Conservation (phyloP, 2,113 vertebrate genomes). For the Bos indicus region DNA sequence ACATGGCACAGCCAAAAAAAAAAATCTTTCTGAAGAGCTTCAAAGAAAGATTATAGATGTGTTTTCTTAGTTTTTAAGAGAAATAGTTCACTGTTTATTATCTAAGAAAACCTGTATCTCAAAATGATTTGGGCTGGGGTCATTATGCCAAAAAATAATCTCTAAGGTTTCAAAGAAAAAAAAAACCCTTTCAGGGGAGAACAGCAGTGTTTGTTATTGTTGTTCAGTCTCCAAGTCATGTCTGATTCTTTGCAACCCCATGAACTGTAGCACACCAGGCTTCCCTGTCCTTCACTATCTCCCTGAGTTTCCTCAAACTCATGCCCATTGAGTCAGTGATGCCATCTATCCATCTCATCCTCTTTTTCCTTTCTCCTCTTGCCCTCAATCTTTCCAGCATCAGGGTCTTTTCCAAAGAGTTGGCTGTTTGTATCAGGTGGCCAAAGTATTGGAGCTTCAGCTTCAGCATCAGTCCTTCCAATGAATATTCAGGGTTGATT, state of each 20-base stretch:
- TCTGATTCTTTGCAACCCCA: neutral
- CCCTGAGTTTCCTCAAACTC: neutral
- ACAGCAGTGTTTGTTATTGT: neutral
- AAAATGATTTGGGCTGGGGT: neutral
- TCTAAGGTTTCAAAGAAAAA: slow-evolving; percentile 4
- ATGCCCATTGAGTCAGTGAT: neutral
- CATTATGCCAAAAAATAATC: neutral
- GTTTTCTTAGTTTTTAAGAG: slow-evolving; percentile 18
- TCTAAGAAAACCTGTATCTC: neutral
- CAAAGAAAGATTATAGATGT: slow-evolving; percentile 21
- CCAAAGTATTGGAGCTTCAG: neutral
- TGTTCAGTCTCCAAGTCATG: neutral
- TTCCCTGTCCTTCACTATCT: neutral
- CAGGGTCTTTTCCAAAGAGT: neutral
- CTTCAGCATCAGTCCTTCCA: neutral
- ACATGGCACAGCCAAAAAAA: neutral
- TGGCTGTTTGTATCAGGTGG: neutral
- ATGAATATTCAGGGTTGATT: neutral
- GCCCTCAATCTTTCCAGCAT: neutral
- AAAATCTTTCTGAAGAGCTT: neutral
- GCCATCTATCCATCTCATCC: neutral
- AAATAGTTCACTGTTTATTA: slow-evolving; percentile 2
- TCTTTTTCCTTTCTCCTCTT: neutral
- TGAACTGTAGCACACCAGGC: neutral
- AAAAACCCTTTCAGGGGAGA: neutral